Evolutionary conservation across 1,140 invertebrate genomes (phyloP), one percentile per base, ranked within the genome.

Genomic region (Zaprionus inermis): DNA sequence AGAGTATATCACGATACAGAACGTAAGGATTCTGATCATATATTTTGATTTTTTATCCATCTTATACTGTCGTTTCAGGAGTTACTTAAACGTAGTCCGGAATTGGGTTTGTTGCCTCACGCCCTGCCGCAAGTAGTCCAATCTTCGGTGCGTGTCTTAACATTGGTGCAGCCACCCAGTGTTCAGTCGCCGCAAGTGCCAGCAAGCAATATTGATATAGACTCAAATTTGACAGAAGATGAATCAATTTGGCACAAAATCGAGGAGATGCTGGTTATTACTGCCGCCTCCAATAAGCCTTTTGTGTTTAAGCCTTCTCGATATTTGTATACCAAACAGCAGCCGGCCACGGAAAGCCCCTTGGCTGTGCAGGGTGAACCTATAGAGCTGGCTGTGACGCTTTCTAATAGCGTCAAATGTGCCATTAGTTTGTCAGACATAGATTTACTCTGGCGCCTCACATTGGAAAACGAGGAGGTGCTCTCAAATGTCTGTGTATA

Each of bases 1-100:
- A 80, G 98, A 99, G 93, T 99, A 97, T 93, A 94, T 98, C 71
- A 94, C 96, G 81, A 96, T 96, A 28, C 95, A 96, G 51, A 92
- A 92, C 64, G 91, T 92, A n/a, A 72, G 68, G 3, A 28, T 28
- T 28, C 5, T 1, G 1, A 28, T 28, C 24, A 28, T 28, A 28
- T 5, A 28, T 28, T 28, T 28, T 28, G 24, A 28, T 28, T 28
- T 28, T 28, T 28, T 28, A 28, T 28, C 5, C 24, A 28, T 3
- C 24, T 28, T 28, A 28, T 2, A 28, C 24, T 4, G 5, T 28
- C 3, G 22, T 73, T 34, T 0, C 34, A 92, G 84, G 84, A 92
- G 64, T 76, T 90, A 7, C 55, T 90, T 3, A 91, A 90, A 22
- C 81, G 86, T 2, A 90, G 78, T 74, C 72, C 80, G 14, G 91